Evolutionary conservation across 2,888 invertebrate species (phyloP), one percentile per base, ranked within the genome.

Genomic region (Petrolisthes manimaculis): DNA sequence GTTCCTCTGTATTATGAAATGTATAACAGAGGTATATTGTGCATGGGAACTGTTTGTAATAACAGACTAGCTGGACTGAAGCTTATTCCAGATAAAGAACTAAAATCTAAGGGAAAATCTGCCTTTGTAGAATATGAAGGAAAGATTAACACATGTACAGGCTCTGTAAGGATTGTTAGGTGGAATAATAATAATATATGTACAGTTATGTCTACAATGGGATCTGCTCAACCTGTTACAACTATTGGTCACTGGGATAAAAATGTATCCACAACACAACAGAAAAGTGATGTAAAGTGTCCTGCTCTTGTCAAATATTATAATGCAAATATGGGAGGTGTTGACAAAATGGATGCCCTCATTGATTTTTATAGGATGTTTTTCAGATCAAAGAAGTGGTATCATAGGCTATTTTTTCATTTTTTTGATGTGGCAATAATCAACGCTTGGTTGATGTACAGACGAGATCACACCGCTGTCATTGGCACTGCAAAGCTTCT

Each of bases 31-130:
- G 77, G 84, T 54, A 84, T 84, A 77, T 75, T 84, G 54, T 84
- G 75, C 37, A 84, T 84, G 84, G 84, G 84, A 74, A 84, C 84
- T 75, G 84, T 77, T 54, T 75, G 77, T 18, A 55, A 4, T 75
- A 84, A 83, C 83, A 74, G 84, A 21, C 84, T 84, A 54, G 69
- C 84, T 74, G 84, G 84, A 37, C 75, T 84, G 77, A 84, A 84
- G 80, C 54, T 80, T 37, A 80, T 80, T 80, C 55, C 80, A 80
- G 80, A 80, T 80, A 80, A 80, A 55, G 74, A 84, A 5, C 77
- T 84, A 53, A 84, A 84, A 84, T 71, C 84, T 55, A 84, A 84
- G 74, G 84, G 84, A 84, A 84, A 77, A 54, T 84, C 84, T 75
- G 74, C 77, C 21, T 84, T 77, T 84, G 84, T 84, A 75, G 84